A percentile compares a stretch with the other conserved stretches of the same genome.
Evolutionary conservation across 2,113 vertebrate genomes (phyloP).

Genomic region (Oreochromis tanganicae): DNA sequence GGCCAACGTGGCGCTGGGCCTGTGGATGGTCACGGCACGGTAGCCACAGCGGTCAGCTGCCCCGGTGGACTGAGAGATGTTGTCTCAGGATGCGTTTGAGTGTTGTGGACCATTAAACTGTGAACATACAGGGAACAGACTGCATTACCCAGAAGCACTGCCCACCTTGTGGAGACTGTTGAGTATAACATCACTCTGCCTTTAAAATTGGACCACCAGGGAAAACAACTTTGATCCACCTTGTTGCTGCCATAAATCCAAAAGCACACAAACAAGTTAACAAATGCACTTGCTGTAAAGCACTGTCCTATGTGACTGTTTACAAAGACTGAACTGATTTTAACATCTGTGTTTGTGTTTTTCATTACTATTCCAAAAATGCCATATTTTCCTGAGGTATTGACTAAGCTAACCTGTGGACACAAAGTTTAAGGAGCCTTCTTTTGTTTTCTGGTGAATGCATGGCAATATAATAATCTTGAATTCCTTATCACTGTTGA

Average conservation of each 20-base stretch:
- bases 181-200: not conserved
- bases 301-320: conserved; percentile 30
- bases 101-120: conserved; percentile 33
- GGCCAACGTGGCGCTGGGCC: conserved; percentile 92
- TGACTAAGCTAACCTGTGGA: not conserved
- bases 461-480: not conserved
- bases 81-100: not conserved
- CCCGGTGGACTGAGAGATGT: not conserved
- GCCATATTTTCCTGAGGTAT: not conserved
- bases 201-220: not conserved
- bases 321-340: conserved; percentile 9
- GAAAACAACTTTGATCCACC: not conserved
- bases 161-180: not conserved
- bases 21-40: conserved; percentile 97
- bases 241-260: not conserved
- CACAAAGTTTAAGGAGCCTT: not conserved
- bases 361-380: not conserved
- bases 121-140: conserved; percentile 5
- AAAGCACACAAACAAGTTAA: conserved; percentile 41
- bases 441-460: not conserved
- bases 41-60: conserved; percentile 55
- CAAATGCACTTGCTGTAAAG: conserved; percentile 24
- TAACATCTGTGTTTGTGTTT: not conserved
- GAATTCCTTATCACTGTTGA: not conserved
- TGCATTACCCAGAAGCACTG: not conserved